A percentile compares a stretch with the other conserved stretches of the same genome.
phyloP scores from a whole-genome alignment of 2,113 vertebrate genomes.

The Crotophaga sulcirostris region DNA sequence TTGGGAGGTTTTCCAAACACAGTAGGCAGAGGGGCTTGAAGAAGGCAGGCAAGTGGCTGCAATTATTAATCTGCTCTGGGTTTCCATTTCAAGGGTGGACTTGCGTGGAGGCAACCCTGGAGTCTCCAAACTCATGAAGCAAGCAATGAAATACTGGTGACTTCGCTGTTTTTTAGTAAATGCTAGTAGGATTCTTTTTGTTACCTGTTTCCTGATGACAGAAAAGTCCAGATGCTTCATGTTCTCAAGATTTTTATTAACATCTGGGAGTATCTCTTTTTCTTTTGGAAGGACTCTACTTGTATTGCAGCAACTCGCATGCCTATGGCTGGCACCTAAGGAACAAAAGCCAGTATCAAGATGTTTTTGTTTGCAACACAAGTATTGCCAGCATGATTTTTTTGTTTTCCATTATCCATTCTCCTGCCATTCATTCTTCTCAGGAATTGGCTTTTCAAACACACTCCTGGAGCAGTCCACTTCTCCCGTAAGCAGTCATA shows the following conservation, averaged over 20 bases:
- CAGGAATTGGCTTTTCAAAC: background rate
- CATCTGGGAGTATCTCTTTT: background rate
- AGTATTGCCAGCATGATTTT: background rate
- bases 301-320: background rate
- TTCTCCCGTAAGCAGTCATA: background rate
- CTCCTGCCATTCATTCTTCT: background rate
- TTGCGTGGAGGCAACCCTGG: background rate
- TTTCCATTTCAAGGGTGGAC: background rate
- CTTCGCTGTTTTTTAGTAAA: background rate
- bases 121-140: background rate
- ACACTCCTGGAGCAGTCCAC: background rate
- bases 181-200: rapidly evolving
- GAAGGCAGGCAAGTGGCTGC: background rate
- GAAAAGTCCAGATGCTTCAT: background rate
- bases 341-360: background rate
- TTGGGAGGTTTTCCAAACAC: background rate
- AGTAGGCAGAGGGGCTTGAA: background rate
- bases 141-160: background rate
- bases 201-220: background rate
- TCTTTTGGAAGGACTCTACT: background rate
- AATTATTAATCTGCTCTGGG: background rate
- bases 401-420: background rate
- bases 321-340: background rate
- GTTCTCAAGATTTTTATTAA: background rate
- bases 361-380: background rate